Percentiles rank a stretch among this genome's conserved stretches.
Evolutionary conservation across 2,113 vertebrate species (phyloP).

Genomic region (Haliaeetus leucogaster): DNA sequence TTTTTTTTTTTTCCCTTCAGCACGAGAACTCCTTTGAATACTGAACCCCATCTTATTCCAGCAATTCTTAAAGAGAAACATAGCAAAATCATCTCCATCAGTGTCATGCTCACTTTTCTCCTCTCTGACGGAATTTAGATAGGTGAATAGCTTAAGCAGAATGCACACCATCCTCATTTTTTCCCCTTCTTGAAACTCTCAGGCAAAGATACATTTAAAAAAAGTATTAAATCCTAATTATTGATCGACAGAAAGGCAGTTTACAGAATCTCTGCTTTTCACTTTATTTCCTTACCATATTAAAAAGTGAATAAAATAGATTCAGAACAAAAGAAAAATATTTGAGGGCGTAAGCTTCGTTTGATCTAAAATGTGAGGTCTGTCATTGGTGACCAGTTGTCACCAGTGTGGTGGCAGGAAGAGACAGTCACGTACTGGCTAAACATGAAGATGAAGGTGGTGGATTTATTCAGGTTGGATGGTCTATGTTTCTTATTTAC

Average conservation of each 20-base stretch:
- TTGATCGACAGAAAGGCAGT: background rate
- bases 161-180: rapidly evolving
- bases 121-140: background rate
- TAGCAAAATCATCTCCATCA: background rate
- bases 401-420: background rate
- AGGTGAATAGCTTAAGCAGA: background rate
- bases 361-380: background rate
- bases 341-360: background rate
- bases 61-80: background rate
- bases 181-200: background rate
- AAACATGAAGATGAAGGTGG: background rate
- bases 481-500: background rate
- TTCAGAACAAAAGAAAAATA: background rate
- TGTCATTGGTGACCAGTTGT: background rate
- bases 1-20: background rate
- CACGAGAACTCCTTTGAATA: background rate
- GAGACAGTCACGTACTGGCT: background rate
- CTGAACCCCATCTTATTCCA: background rate
- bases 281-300: background rate
- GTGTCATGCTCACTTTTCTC: background rate
- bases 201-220: background rate
- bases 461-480: background rate
- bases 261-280: background rate
- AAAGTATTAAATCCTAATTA: background rate
- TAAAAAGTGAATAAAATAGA: background rate